Evolutionary conservation across 2,113 vertebrate species (phyloP).

Genomic region (Bubo blakistoni): DNA sequence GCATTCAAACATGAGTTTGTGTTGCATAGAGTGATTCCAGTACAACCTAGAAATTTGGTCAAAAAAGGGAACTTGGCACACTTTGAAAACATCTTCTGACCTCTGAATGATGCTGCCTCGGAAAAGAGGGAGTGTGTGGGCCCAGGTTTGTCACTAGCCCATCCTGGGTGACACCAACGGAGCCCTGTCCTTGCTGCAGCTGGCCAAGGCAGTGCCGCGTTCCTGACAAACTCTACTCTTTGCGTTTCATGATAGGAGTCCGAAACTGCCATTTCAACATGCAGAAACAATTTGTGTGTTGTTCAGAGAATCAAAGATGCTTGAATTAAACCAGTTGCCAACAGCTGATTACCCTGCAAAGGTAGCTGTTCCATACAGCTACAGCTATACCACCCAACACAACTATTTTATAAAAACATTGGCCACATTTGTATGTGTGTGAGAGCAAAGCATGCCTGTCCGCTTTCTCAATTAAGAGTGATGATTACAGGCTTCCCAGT

Average conservation of each 20-base stretch:
- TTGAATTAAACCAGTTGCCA: neutral
- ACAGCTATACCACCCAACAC: neutral
- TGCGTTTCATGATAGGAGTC: neutral
- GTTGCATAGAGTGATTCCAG: slow-evolving; percentile 97
- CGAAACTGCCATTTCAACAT: neutral
- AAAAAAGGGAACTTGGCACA: slow-evolving; percentile 81
- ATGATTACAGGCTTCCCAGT: slow-evolving; percentile 42
- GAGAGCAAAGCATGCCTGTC: slow-evolving; percentile 8
- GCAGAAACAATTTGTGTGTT: neutral
- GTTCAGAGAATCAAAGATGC: neutral
- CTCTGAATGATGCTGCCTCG: slow-evolving; percentile 21
- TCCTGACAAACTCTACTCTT: neutral
- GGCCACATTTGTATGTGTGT: slow-evolving; percentile 27
- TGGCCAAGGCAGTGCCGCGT: neutral
- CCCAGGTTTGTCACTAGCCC: neutral
- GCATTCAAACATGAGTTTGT: slow-evolving; percentile 79
- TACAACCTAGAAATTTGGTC: slow-evolving; percentile 79
- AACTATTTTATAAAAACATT: neutral
- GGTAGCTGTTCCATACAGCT: neutral
- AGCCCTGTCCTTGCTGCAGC: neutral
- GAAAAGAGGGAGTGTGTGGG: neutral
- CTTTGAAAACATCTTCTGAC: slow-evolving; percentile 66
- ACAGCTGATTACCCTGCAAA: neutral
- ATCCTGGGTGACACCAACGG: neutral
- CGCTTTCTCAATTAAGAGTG: slow-evolving; percentile 1